phyloP scores from a whole-genome alignment of 2,888 invertebrate species.

The Gastracanthus pulcherrimus region DNA sequence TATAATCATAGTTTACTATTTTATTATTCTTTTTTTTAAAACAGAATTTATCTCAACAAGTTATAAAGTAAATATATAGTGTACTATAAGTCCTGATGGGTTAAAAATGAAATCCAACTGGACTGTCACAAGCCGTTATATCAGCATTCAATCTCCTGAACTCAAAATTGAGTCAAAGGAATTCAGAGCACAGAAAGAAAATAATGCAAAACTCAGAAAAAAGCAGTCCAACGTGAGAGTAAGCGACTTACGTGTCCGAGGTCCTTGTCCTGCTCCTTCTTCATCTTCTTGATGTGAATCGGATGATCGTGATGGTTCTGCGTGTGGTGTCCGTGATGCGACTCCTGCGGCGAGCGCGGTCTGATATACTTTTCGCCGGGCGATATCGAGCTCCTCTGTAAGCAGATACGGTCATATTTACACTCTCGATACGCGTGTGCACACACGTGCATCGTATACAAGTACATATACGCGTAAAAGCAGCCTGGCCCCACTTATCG shows the following conservation, averaged over 20 bases:
- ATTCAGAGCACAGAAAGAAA: too few species aligned
- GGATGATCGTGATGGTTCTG: conserved; percentile 75
- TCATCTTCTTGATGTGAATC: conserved; percentile 82
- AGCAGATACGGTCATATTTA: conserved; percentile 61
- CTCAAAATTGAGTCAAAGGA: too few species aligned
- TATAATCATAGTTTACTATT: too few species aligned
- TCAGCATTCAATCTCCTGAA: too few species aligned
- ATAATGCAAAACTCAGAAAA: not conserved
- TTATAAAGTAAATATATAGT: too few species aligned
- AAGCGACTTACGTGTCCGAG: conserved; percentile 83
- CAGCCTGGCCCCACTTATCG: not conserved
- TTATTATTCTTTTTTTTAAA: too few species aligned
- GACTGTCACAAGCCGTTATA: too few species aligned
- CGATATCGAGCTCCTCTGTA: conserved; percentile 91
- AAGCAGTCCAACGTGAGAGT: too few species aligned
- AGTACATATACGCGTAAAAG: not conserved
- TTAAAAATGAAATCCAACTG: too few species aligned
- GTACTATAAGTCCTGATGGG: too few species aligned
- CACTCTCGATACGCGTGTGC: not conserved
- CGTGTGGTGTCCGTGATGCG: conserved; percentile 81
- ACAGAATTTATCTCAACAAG: too few species aligned
- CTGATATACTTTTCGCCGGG: conserved; percentile 90
- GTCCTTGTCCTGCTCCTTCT: conserved; percentile 89
- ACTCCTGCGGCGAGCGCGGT: conserved; percentile 86
- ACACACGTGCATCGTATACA: too few species aligned